These are phyloP conservation scores for Pteronura brasiliensis DNA, from an alignment of 2,113 vertebrate species.

Conservation along the genomic window DNA sequence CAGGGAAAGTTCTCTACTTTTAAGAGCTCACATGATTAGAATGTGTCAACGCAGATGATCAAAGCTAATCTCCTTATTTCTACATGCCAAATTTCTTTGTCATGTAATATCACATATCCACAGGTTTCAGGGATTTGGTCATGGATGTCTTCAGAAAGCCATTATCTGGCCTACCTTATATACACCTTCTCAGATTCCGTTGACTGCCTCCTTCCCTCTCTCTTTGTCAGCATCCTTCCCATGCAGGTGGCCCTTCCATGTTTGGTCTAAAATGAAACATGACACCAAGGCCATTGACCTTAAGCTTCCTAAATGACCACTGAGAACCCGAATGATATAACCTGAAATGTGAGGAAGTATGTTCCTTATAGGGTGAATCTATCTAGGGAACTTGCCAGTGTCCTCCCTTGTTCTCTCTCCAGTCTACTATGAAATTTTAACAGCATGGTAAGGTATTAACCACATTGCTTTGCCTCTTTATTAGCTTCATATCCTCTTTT, in stretches of 20 bases:
- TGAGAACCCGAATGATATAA: not conserved
- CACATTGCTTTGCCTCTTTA: not conserved
- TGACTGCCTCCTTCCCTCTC: not conserved
- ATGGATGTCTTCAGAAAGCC: not conserved
- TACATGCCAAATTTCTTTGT: not conserved
- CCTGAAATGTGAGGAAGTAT: not conserved
- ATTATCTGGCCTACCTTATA: not conserved
- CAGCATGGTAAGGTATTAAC: not conserved
- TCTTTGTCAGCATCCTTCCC: not conserved
- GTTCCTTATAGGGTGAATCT: not conserved
- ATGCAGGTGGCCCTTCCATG: not conserved
- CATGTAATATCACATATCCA: not conserved
- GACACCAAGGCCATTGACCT: too few relatives aligned
- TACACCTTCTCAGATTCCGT: not conserved
- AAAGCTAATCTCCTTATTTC: not conserved
- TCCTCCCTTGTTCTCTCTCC: not conserved
- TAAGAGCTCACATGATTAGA: not conserved
- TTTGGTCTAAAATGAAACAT: not conserved
- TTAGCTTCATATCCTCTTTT: not conserved
- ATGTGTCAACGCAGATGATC: not conserved
- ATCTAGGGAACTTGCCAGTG: not conserved
- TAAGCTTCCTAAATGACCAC: not conserved
- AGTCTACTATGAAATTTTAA: not conserved
- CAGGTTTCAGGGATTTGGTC: not conserved
- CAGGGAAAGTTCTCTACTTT: not conserved